Percentiles rank a stretch among this genome's conserved stretches.
Evolutionary conservation across 2,797 vertebrate genomes (phyloP).

Genomic region (Diglossa cyanea): DNA sequence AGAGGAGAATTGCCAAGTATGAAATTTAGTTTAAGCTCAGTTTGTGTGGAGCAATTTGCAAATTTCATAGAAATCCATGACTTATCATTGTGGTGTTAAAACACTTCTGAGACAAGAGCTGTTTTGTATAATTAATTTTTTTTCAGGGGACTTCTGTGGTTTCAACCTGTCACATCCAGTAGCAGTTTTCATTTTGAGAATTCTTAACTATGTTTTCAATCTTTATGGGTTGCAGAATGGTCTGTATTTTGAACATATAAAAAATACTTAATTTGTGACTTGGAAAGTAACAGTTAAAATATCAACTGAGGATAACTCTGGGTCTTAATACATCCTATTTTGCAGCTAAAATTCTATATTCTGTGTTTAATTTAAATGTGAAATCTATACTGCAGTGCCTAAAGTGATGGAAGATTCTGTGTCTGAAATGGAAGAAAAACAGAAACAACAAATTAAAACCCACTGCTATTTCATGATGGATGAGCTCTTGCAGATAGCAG

Average conservation of each 20-base stretch:
- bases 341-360: not conserved
- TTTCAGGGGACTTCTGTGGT: constrained; percentile 55
- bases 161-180: constrained; percentile 67
- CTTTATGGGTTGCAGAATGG: constrained; percentile 58
- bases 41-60: constrained; percentile 41
- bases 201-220: constrained; percentile 66
- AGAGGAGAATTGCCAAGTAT: not conserved
- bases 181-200: constrained; percentile 65
- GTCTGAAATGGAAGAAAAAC: not conserved
- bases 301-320: not conserved
- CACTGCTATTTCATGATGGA: not conserved
- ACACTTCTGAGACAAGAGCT: constrained; percentile 42
- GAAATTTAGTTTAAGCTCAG: constrained; percentile 35
- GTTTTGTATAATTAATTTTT: constrained; percentile 62
- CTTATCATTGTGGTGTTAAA: constrained; percentile 34
- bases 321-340: not conserved
- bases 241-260: constrained; percentile 58
- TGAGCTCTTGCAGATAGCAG: not conserved
- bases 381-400: not conserved
- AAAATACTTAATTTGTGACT: constrained; percentile 50
- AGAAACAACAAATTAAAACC: not conserved
- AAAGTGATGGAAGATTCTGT: not conserved
- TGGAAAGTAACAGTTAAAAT: constrained; percentile 39
- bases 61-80: constrained; percentile 17
- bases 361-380: not conserved